Evolutionary conservation across 2,888 invertebrate genomes (phyloP), one percentile per base, ranked within the genome.

Genomic region (Leptopilina syphax): DNA sequence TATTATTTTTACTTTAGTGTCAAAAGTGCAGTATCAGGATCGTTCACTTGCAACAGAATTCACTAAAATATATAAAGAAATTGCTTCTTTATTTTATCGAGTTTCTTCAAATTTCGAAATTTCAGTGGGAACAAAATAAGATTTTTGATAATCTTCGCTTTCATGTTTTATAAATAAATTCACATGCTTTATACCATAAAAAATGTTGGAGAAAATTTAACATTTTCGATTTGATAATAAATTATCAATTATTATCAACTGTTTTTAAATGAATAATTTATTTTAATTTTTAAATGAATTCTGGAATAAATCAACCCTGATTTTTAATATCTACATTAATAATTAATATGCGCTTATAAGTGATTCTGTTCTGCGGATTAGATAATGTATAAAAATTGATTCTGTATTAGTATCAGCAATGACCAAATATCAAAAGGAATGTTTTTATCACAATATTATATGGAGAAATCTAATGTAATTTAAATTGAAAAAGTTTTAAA

Each of bases 341-440:
- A 60, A 10, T 44, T 8, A 1, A 50, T 50, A 12, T 12, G 10
- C 12, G 50, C 50, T 50, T 60, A 63, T 24, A 34, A 27, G 54
- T 54, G 54, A 54, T 70, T 70, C 27, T 50, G 27, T 18, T 50
- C 12, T 70, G 27, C 70, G 34, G 54, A 50, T 50, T 47, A 12
- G 9, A 50, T 50, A 24, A 50, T 47, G 24, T 41, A 68, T 7
- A 5, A 70, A n/a, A 57, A 70, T 70, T 27, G 13, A 13, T 70
- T 70, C 27, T 57, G 27, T 70, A 12, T 54, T 63, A 70, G 27
- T 54, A 70, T 13, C 54, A 70, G 70, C 70, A 70, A 70, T 70
- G 70, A 70, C 54, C 70, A 54, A 57, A 27, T 50, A 70, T 24
- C 70, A 54, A 57, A 27, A 70, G 70, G 70, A 70, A 70, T 57